A percentile compares a stretch with the other conserved stretches of the same genome.
These are phyloP conservation scores for Drosophila mojavensis DNA, from an alignment of 1,140 invertebrate species.

Conservation along the genomic window DNA sequence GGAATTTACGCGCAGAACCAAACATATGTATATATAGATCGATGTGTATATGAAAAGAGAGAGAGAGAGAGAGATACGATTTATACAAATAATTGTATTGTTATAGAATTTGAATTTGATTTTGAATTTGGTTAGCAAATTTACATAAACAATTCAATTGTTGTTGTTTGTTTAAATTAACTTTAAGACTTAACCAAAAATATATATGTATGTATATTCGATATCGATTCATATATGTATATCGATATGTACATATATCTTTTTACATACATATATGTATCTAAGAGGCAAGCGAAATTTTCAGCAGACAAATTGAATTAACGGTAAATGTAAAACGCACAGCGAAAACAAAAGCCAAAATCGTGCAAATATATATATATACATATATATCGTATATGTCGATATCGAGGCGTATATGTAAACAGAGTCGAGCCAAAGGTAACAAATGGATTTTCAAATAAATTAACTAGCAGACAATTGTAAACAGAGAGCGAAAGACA, in stretches of 20 bases:
- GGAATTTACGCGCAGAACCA: neutral
- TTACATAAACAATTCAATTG: constrained; percentile 55
- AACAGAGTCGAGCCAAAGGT: constrained; percentile 75
- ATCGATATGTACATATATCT: too few relatives aligned
- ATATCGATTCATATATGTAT: too few relatives aligned
- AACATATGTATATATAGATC: constrained; percentile 35
- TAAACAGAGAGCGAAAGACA: constrained; percentile 58
- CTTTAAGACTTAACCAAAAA: constrained; percentile 26
- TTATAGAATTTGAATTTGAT: constrained; percentile 26
- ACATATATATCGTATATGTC: constrained; percentile 15
- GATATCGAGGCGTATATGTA: constrained; percentile 52
- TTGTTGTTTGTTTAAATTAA: constrained; percentile 41
- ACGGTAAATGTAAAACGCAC: constrained; percentile 61
- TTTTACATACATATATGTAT: too few relatives aligned
- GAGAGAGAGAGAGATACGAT: neutral
- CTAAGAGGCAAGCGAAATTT: constrained; percentile 1
- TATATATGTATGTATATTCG: neutral
- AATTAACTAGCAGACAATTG: constrained; percentile 67
- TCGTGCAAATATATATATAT: constrained; percentile 20
- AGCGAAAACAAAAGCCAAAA: constrained; percentile 25
- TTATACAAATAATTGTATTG: constrained; percentile 35
- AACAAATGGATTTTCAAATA: constrained; percentile 82
- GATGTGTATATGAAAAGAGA: neutral
- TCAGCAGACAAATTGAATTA: constrained; percentile 66
- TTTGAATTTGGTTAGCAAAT: constrained; percentile 55